A percentile compares a stretch with the other conserved stretches of the same genome.
Conservation (phyloP, 2,797 vertebrate genomes). For the Alcedo atthis region DNA sequence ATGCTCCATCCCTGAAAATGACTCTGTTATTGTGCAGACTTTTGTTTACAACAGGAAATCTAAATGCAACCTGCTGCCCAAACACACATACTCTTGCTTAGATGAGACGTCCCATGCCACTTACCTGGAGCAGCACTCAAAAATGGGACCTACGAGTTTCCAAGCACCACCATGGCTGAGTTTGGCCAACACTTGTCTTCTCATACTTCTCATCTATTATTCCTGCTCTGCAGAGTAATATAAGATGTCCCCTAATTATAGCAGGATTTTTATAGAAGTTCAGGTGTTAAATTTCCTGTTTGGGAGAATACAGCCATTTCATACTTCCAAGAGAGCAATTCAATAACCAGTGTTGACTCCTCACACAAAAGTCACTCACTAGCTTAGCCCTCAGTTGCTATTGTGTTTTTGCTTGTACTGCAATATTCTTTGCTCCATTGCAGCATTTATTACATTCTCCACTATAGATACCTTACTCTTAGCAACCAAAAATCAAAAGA, state of each 20-base stretch:
- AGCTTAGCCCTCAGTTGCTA: not conserved
- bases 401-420: not conserved
- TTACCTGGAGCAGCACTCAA: fast-evolving
- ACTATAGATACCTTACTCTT: not conserved
- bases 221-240: not conserved
- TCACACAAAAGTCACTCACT: not conserved
- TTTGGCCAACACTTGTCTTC: not conserved
- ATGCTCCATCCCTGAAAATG: not conserved
- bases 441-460: not conserved
- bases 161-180: fast-evolving
- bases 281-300: not conserved
- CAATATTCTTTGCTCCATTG: not conserved
- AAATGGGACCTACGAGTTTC: not conserved
- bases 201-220: fast-evolving
- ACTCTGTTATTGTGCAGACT: not conserved
- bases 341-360: not conserved
- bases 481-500: not conserved
- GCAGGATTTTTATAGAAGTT: not conserved
- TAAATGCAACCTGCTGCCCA: not conserved
- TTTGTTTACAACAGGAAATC: not conserved
- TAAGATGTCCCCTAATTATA: not conserved
- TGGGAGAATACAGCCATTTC: not conserved
- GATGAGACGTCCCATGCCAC: fast-evolving
- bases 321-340: not conserved
- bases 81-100: fast-evolving